Base-by-base conservation (phyloP, 2,797 vertebrate genomes). In the Synaphobranchus kaupii region DNA sequence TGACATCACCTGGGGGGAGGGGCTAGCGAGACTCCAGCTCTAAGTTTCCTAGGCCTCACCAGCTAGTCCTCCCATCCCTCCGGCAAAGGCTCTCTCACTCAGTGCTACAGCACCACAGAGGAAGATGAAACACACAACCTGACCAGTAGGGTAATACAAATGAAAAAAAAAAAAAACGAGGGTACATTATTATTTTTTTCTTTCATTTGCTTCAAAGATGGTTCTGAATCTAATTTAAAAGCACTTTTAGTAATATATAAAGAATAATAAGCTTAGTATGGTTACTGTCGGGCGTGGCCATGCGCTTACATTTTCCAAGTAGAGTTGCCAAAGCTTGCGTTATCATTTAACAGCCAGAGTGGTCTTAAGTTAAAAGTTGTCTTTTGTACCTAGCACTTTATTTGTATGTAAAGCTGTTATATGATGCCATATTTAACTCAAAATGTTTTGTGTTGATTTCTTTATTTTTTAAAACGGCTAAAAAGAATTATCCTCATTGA, bases 321-420 rank as follows among this genome's bases (percentile, higher is more conserved):
- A 87, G 89, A 78, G 82, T 87, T 84, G 90, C 93, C 94, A 93
- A 95, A 94, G 94, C 93, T 93, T 94, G 91, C 88, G 89, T 89
- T 25, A 88, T 94, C 93, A 90, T 92, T 91, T 94, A 93, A 92
- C 93, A 91, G 91, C 90, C 83, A 90, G 90, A 93, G 87, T 90
- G 91, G 88, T 92, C 90, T 90, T 91, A 88, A 90, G 84, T 87
- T 89, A 89, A 90, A 84, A 63, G 20, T 86, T 90, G 80, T 89
- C 92, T 92, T 68, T 94, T 94, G 93, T 96, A 95, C 94, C 92
- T 94, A 91, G 96, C 96, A 97, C 96, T 97, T 97, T 97, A 97
- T 94, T 93, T 93, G 88, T 89, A 92, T 90, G 90, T 89, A 91
- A 93, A 94, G 93, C 92, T 92, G 93, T 94, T 92, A 91, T 91